These are phyloP conservation scores for Vidua macroura DNA, from an alignment of 2,113 vertebrate genomes.

Conservation along the genomic window DNA sequence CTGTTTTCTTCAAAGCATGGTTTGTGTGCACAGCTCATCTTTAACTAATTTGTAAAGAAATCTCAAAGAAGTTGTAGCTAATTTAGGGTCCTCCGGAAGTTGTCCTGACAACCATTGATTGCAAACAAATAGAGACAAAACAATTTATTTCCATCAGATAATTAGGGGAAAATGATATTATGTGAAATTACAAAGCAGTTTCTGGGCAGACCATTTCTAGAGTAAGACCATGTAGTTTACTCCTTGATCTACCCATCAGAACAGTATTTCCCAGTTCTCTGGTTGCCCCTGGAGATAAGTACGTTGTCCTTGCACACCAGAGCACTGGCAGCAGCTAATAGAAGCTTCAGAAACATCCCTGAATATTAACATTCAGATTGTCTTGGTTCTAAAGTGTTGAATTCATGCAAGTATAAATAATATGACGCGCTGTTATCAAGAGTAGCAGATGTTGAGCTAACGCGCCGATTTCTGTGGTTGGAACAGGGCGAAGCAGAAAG, in stretches of 20 bases:
- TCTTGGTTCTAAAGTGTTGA: slow-evolving; percentile 54
- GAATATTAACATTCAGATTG: slow-evolving; percentile 57
- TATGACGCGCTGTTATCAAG: slow-evolving; percentile 47
- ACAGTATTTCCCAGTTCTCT: slow-evolving; percentile 2
- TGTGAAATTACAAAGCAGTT: slow-evolving; percentile 24
- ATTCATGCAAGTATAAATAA: slow-evolving; percentile 58
- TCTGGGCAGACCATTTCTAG: not conserved
- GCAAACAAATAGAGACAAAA: slow-evolving; percentile 4
- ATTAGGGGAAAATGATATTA: slow-evolving; percentile 42
- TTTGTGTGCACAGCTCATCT: not conserved
- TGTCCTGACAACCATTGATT: slow-evolving; percentile 54
- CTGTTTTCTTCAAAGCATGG: slow-evolving; percentile 5
- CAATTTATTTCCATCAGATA: slow-evolving; percentile 55
- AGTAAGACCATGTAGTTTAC: not conserved
- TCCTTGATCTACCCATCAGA: not conserved
- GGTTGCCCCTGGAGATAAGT: slow-evolving; percentile 47
- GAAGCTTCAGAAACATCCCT: slow-evolving; percentile 24
- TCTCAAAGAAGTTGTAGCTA: slow-evolving; percentile 14
- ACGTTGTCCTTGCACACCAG: not conserved
- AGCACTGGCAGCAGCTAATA: slow-evolving; percentile 20
- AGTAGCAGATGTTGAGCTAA: slow-evolving; percentile 56
- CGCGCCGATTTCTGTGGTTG: slow-evolving; percentile 44
- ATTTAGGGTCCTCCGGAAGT: not conserved
- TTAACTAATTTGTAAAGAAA: slow-evolving; percentile 36
- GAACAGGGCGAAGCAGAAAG: slow-evolving; percentile 92